Conservation (phyloP, 2,888 invertebrate species). For the Drosophila picticornis region DNA sequence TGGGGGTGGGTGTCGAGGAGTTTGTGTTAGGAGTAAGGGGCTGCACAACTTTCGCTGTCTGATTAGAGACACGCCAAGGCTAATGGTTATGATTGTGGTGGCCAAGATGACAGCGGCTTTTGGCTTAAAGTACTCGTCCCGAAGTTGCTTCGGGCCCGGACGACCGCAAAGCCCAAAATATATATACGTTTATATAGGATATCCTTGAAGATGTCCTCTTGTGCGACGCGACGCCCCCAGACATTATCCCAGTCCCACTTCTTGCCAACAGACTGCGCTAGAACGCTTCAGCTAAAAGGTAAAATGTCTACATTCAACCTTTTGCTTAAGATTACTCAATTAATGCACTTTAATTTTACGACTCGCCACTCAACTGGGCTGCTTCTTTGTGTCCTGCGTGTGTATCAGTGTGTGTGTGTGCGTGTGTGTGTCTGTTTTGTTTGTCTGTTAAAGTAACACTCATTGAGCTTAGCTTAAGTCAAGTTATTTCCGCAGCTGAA, state of each 20-base stretch:
- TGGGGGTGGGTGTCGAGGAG: neutral
- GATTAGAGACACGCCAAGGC: constrained; percentile 78
- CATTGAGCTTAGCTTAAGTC: constrained; percentile 8
- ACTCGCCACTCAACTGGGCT: constrained; percentile 36
- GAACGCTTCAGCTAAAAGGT: constrained; percentile 57
- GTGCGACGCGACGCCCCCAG: constrained; percentile 42
- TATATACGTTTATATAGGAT: neutral
- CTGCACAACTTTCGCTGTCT: constrained; percentile 66
- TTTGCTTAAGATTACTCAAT: constrained; percentile 74
- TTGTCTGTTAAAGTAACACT: constrained; percentile 26
- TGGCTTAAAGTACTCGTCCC: constrained; percentile 59
- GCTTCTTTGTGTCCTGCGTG: constrained; percentile 1
- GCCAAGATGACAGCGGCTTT: constrained; percentile 77
- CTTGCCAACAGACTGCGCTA: constrained; percentile 6
- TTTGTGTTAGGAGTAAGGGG: neutral
- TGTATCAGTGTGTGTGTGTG: constrained; percentile 4
- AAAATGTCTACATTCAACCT: constrained; percentile 64
- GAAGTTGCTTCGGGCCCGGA: neutral
- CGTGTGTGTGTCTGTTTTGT: neutral
- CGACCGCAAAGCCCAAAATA: constrained; percentile 42
- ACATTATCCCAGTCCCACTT: constrained; percentile 44
- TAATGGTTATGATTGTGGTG: constrained; percentile 81
- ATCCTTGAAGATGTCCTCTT: constrained; percentile 52
- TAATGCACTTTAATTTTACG: constrained; percentile 71
- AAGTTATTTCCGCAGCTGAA: neutral